Evolutionary conservation across 2,113 vertebrate genomes (phyloP).

Genomic region (Sylvietta virens): DNA sequence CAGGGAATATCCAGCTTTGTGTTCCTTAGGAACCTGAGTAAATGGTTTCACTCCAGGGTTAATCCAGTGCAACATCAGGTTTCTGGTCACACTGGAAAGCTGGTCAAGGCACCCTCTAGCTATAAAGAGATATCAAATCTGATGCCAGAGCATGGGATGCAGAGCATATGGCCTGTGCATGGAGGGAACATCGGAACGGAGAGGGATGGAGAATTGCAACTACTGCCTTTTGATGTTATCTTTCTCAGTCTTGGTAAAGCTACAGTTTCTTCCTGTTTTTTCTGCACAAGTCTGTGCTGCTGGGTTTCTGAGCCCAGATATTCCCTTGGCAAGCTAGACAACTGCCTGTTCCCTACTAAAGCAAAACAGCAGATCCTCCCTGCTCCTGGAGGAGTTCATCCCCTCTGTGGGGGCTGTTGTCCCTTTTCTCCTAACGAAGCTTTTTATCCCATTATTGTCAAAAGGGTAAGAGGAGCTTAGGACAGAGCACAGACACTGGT

Average conservation of each 20-base stretch:
- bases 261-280: neutral
- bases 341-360: neutral
- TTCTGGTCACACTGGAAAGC: neutral
- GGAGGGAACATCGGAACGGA: neutral
- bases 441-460: neutral
- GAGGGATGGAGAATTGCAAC: neutral
- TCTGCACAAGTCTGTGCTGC: neutral
- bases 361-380: neutral
- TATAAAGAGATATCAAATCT: neutral
- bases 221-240: neutral
- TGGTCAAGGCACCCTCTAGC: neutral
- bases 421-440: neutral
- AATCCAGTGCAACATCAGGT: neutral
- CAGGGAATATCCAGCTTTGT: neutral
- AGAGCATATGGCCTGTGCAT: neutral
- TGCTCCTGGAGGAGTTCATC: neutral
- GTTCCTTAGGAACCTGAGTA: neutral
- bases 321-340: neutral
- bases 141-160: neutral
- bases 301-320: neutral
- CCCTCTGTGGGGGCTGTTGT: fast-evolving
- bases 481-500: neutral
- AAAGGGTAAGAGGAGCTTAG: neutral
- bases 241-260: neutral
- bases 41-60: neutral